Percentiles rank a stretch among this genome's conserved stretches.
These are phyloP conservation scores for Coturnix japonica DNA, from an alignment of 2,113 vertebrate species.

Conservation along the genomic window DNA sequence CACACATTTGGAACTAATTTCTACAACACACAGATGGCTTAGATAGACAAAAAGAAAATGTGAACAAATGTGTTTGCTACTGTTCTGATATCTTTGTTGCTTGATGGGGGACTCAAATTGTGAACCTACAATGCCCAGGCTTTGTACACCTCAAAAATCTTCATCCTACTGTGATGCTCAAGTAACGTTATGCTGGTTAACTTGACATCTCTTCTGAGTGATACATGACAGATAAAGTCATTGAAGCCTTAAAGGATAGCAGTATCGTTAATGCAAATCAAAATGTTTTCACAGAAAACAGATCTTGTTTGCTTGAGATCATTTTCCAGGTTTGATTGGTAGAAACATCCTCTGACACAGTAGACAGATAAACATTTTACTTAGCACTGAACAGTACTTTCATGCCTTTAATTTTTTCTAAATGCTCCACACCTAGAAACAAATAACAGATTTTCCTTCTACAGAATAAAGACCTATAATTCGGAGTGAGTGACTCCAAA, in stretches of 20 bases:
- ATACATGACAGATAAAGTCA: background rate
- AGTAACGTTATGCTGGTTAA: background rate
- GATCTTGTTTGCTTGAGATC: background rate
- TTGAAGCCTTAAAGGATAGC: background rate
- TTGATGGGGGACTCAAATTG: background rate
- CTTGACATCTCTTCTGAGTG: background rate
- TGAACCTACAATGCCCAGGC: background rate
- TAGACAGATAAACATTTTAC: slow-evolving; percentile 2
- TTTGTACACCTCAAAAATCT: background rate
- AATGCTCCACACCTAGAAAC: background rate
- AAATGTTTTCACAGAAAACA: background rate
- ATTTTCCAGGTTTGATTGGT: background rate
- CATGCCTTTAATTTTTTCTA: background rate
- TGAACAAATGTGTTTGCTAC: background rate
- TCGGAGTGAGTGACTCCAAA: background rate
- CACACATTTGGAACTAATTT: slow-evolving; percentile 33
- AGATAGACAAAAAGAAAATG: slow-evolving; percentile 16
- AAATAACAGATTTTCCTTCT: background rate
- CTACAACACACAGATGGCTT: slow-evolving; percentile 29
- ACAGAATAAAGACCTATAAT: background rate
- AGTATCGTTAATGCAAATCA: background rate
- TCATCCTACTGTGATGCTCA: background rate
- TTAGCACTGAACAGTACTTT: background rate
- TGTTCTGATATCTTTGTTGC: background rate
- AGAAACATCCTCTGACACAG: background rate